phyloP scores from a whole-genome alignment of 2,888 invertebrate genomes.

The Sphecodes monilicornis region DNA sequence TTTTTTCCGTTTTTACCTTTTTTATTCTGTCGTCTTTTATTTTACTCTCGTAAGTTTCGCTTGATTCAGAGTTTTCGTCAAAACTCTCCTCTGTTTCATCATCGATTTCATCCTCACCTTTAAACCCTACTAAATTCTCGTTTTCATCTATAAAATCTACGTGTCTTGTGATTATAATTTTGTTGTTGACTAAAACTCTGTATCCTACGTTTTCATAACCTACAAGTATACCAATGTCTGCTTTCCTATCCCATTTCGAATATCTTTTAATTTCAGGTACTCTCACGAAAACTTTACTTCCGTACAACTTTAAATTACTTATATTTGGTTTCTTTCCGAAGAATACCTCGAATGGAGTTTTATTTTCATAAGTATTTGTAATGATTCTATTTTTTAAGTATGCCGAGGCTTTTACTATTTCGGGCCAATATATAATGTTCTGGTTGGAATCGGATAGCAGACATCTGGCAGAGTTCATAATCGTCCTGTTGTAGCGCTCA shows the following conservation, averaged over 20 bases:
- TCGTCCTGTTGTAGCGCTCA: not conserved
- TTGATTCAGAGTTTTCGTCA: not conserved
- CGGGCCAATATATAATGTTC: not conserved
- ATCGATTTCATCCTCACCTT: not conserved
- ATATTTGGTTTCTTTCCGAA: not conserved
- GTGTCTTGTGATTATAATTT: not conserved
- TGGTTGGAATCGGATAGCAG: not conserved
- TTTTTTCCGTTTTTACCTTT: no score
- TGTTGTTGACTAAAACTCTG: not conserved
- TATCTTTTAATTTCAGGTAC: not conserved
- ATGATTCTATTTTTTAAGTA: not conserved
- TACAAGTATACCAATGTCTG: not conserved
- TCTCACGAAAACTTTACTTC: not conserved
- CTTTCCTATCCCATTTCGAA: not conserved
- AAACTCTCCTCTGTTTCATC: not conserved
- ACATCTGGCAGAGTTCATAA: not conserved
- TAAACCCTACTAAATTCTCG: not conserved
- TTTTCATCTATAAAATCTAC: not conserved
- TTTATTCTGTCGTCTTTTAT: not conserved
- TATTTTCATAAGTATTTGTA: not conserved
- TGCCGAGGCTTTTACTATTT: not conserved
- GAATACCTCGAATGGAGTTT: not conserved
- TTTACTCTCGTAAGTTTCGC: not conserved
- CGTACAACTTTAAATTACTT: not conserved
- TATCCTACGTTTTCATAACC: not conserved